A percentile compares a stretch with the other conserved stretches of the same genome.
Evolutionary conservation across 2,888 invertebrate genomes (phyloP).

Genomic region (Physocephala rufipes): DNA sequence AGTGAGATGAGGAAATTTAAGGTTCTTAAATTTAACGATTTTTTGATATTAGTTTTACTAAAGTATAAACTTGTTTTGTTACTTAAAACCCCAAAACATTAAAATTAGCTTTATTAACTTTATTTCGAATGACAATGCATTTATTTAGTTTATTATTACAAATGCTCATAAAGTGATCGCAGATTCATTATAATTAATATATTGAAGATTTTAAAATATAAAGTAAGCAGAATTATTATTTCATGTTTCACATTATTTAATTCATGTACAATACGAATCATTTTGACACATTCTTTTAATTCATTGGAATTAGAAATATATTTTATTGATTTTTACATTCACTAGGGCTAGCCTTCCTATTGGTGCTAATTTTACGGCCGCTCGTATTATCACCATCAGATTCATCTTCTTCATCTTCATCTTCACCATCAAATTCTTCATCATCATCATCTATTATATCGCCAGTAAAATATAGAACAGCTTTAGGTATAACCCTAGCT

Average conservation of each 20-base stretch:
- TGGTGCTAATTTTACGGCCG: conserved; percentile 53
- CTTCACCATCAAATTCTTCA: conserved; percentile 72
- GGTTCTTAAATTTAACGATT: no score
- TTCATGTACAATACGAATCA: background rate
- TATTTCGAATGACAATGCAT: no score
- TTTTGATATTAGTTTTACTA: no score
- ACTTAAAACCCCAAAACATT: no score
- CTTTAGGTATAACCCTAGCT: conserved; percentile 96
- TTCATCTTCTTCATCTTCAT: conserved; percentile 66
- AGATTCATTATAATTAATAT: no score
- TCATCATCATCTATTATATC: conserved; percentile 84
- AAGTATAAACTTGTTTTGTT: no score
- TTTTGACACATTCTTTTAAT: conserved; percentile 9
- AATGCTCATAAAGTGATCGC: no score
- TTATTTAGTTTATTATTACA: no score
- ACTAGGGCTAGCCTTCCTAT: conserved; percentile 66
- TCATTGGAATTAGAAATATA: conserved; percentile 2
- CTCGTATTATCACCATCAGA: conserved; percentile 71
- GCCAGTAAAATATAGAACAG: conserved; percentile 96
- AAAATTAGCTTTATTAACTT: no score
- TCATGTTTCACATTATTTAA: background rate
- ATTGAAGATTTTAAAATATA: no score
- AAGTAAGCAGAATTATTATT: no score
- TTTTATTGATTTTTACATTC: conserved; percentile 80
- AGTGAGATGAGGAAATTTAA: no score